Conservation (phyloP, 2,888 invertebrate genomes). For the Anthophora plumipes region DNA sequence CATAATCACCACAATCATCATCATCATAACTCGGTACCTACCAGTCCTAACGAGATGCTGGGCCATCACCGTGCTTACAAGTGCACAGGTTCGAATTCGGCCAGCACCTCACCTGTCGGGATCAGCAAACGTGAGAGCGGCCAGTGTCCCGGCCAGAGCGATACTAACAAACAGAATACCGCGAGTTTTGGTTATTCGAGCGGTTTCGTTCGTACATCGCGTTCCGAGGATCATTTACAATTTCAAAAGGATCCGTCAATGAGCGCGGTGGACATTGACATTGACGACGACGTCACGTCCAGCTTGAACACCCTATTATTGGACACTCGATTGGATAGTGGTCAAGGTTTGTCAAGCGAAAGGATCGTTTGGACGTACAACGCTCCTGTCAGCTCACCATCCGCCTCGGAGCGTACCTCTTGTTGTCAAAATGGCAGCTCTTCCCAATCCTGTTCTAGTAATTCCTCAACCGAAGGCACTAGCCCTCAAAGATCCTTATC, state of each 20-base stretch:
- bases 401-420: conserved; percentile 85
- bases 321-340: conserved; percentile 89
- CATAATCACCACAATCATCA: conserved; percentile 85
- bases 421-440: conserved; percentile 87
- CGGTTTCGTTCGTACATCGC: conserved; percentile 93
- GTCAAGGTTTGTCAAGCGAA: conserved; percentile 86
- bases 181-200: conserved; percentile 79
- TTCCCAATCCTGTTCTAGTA: conserved; percentile 73
- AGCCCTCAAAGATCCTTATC: conserved; percentile 88
- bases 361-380: conserved; percentile 97
- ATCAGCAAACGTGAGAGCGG: conserved; percentile 85
- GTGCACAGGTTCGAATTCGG: conserved; percentile 85
- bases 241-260: conserved; percentile 91
- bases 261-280: conserved; percentile 95
- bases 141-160: conserved; percentile 71
- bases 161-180: conserved; percentile 65
- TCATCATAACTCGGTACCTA: conserved; percentile 89
- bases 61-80: conserved; percentile 86
- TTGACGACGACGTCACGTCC: conserved; percentile 97
- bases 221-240: conserved; percentile 96
- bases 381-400: conserved; percentile 90
- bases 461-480: conserved; percentile 82
- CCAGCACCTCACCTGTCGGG: conserved; percentile 86
- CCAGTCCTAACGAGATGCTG: conserved; percentile 89
- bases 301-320: conserved; percentile 95